A percentile compares a stretch with the other conserved stretches of the same genome.
phyloP scores from a whole-genome alignment of 2,888 invertebrate species.

The Agrochola litura region DNA sequence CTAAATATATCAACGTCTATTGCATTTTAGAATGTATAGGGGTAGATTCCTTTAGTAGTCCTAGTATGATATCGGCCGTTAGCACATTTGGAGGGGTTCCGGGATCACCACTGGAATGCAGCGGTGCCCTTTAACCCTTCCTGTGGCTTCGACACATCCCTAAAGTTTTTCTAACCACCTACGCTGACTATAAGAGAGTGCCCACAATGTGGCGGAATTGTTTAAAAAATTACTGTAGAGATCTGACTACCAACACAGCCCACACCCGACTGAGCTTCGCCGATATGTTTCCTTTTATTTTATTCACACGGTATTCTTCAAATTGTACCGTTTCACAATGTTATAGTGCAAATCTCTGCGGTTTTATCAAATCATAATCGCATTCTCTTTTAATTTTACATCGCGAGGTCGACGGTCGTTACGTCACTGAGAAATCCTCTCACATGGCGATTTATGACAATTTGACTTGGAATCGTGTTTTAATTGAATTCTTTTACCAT shows the following conservation, averaged over 20 bases:
- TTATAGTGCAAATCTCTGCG: conserved; percentile 65
- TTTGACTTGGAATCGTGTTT: conserved; percentile 38
- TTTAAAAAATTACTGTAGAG: neutral
- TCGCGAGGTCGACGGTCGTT: conserved; percentile 64
- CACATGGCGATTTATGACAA: conserved; percentile 58
- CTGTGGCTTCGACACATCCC: too few relatives aligned
- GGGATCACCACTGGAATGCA: neutral
- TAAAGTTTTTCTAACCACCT: neutral
- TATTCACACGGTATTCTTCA: conserved; percentile 62
- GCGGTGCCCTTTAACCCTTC: neutral
- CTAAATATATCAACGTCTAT: too few relatives aligned
- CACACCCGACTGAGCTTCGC: conserved; percentile 48
- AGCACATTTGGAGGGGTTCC: neutral
- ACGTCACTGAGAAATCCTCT: conserved; percentile 65
- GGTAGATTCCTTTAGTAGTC: neutral
- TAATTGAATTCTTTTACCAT: conserved; percentile 31
- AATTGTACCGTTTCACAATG: conserved; percentile 64
- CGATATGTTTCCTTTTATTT: conserved; percentile 58
- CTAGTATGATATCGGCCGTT: neutral
- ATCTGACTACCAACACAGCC: conserved; percentile 18
- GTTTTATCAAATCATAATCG: conserved; percentile 71
- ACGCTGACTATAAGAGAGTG: neutral
- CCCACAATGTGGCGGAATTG: neutral
- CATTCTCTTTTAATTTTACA: conserved; percentile 69
- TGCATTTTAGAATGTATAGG: too few relatives aligned